Evolutionary conservation across 2,113 vertebrate genomes (phyloP).

Genomic region (Pseudorasbora parva): DNA sequence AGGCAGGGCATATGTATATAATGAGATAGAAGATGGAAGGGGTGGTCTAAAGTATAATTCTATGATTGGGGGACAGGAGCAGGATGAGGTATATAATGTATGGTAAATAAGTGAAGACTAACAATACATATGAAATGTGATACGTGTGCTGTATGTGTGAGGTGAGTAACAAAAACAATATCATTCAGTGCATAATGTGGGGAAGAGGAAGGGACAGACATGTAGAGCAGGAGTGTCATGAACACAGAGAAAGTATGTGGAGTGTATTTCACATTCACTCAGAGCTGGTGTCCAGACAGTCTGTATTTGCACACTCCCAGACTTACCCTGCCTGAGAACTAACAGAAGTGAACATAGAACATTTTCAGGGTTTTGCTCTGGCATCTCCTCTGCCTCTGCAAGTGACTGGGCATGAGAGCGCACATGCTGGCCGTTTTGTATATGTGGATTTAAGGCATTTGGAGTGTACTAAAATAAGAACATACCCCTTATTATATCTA

Average conservation of each 20-base stretch:
- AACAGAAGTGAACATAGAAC: slow-evolving; percentile 7
- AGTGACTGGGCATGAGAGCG: not conserved
- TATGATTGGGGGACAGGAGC: slow-evolving; percentile 35
- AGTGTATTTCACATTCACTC: slow-evolving; percentile 54
- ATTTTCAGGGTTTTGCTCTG: slow-evolving; percentile 28
- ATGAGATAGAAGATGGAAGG: slow-evolving; percentile 60
- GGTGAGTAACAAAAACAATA: slow-evolving; percentile 26
- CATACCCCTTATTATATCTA: slow-evolving; percentile 5
- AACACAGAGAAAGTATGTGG: slow-evolving; percentile 37
- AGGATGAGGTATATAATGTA: slow-evolving; percentile 67
- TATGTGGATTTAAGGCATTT: slow-evolving; percentile 52
- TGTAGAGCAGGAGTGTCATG: slow-evolving; percentile 12
- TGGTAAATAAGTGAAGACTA: slow-evolving; percentile 39
- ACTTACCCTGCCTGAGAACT: slow-evolving; percentile 30
- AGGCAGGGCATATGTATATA: slow-evolving; percentile 61
- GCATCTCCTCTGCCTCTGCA: slow-evolving; percentile 9
- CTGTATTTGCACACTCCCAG: slow-evolving; percentile 1
- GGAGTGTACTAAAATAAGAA: slow-evolving; percentile 21
- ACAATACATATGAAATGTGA: slow-evolving; percentile 43
- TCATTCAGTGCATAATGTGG: slow-evolving; percentile 20
- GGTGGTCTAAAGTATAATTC: slow-evolving; percentile 48
- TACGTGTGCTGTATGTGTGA: slow-evolving; percentile 11
- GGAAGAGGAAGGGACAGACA: slow-evolving; percentile 15
- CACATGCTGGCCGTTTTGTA: slow-evolving; percentile 6
- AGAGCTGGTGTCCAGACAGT: slow-evolving; percentile 34